A percentile compares a stretch with the other conserved stretches of the same genome.
Evolutionary conservation across 2,113 vertebrate genomes (phyloP).

Genomic region (Colius striatus): DNA sequence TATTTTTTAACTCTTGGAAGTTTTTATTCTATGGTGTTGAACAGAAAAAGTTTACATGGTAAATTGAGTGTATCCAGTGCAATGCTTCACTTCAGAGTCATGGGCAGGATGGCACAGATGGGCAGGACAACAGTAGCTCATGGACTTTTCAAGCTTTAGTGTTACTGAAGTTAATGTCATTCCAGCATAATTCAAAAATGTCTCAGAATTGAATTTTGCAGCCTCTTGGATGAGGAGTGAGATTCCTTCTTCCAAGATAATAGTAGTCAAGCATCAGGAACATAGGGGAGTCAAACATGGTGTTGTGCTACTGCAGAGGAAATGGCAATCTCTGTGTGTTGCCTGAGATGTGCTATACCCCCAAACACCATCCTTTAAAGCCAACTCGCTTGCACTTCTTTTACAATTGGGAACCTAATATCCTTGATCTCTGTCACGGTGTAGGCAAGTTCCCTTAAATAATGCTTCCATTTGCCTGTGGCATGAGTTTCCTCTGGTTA

Average conservation of each 20-base stretch:
- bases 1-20: background rate
- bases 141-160: background rate
- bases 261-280: background rate
- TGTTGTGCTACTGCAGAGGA: background rate
- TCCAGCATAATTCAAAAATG: background rate
- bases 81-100: background rate
- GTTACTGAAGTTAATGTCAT: background rate
- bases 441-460: background rate
- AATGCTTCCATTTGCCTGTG: background rate
- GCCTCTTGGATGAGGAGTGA: background rate
- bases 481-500: background rate
- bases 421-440: background rate
- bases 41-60: background rate
- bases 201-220: background rate
- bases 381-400: background rate
- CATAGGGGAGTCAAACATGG: rapidly evolving
- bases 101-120: rapidly evolving
- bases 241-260: background rate
- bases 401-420: background rate
- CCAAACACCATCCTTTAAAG: rapidly evolving
- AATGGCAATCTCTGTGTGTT: background rate
- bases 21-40: background rate
- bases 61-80: background rate
- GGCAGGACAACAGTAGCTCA: background rate
- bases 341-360: background rate